Conservation (phyloP, 2,888 invertebrate species). For the Noctuana brunneofusca region DNA sequence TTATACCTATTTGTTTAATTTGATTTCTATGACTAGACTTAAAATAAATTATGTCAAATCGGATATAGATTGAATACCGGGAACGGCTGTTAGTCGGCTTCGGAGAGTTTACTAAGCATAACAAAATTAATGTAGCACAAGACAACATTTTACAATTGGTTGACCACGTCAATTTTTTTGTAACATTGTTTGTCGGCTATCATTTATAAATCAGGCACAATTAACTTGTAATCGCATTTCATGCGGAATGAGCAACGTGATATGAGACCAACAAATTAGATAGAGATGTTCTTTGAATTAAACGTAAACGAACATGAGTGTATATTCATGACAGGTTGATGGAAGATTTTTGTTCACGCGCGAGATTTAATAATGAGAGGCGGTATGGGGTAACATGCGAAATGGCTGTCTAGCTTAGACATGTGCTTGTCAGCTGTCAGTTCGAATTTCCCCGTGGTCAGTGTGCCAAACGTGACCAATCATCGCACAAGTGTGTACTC, state of each 20-base stretch:
- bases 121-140: not conserved
- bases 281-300: conserved; percentile 8
- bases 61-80: no score
- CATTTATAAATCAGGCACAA: conserved; percentile 14
- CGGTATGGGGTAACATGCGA: conserved; percentile 14
- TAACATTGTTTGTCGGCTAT: not conserved
- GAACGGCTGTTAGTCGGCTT: no score
- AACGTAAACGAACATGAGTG: conserved; percentile 20
- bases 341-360: conserved; percentile 28
- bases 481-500: conserved; percentile 25
- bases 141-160: not conserved
- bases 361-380: conserved; percentile 13
- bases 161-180: conserved; percentile 4
- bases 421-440: conserved; percentile 56
- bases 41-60: no score
- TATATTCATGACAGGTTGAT: conserved; percentile 24
- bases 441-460: conserved; percentile 57
- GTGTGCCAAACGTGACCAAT: conserved; percentile 45
- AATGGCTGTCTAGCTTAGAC: conserved; percentile 42
- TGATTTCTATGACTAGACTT: no score
- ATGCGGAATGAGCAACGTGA: conserved; percentile 13
- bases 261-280: conserved; percentile 4
- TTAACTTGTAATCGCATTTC: conserved; percentile 22
- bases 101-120: not conserved
- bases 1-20: no score